Evolutionary conservation across 2,113 vertebrate species (phyloP).

Genomic region (Mesoclemmys tuberculata): DNA sequence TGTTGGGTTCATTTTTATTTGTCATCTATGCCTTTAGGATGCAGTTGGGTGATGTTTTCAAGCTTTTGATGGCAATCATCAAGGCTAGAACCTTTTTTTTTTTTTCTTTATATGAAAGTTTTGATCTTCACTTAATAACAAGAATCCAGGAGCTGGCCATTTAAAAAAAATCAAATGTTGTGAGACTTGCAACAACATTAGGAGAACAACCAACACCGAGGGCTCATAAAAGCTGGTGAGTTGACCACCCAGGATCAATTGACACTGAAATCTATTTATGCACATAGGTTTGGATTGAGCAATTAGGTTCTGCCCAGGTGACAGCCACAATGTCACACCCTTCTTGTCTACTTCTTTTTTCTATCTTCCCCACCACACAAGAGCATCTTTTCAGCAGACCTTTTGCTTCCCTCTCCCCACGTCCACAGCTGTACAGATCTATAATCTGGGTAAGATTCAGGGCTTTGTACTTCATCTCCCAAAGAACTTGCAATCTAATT

Average conservation of each 20-base stretch:
- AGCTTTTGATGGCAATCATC: background rate
- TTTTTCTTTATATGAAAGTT: background rate
- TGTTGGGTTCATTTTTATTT: background rate
- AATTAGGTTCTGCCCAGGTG: background rate
- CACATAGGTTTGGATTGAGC: background rate
- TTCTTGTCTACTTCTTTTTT: background rate
- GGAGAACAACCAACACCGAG: background rate
- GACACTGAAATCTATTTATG: background rate
- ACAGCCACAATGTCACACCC: background rate
- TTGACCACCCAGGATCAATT: background rate
- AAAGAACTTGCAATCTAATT: background rate
- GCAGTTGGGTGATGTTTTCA: background rate
- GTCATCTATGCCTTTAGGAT: background rate
- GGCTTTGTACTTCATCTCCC: background rate
- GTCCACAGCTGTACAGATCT: background rate
- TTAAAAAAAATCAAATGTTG: background rate
- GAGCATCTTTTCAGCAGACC: background rate
- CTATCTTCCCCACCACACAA: background rate
- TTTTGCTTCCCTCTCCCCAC: background rate
- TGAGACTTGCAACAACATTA: background rate
- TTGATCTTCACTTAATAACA: accelerated
- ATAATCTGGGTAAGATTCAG: background rate
- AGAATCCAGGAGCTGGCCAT: background rate
- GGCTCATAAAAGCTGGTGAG: background rate
- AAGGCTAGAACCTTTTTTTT: background rate